phyloP scores from a whole-genome alignment of 2,113 vertebrate species.

The Pheucticus melanocephalus region DNA sequence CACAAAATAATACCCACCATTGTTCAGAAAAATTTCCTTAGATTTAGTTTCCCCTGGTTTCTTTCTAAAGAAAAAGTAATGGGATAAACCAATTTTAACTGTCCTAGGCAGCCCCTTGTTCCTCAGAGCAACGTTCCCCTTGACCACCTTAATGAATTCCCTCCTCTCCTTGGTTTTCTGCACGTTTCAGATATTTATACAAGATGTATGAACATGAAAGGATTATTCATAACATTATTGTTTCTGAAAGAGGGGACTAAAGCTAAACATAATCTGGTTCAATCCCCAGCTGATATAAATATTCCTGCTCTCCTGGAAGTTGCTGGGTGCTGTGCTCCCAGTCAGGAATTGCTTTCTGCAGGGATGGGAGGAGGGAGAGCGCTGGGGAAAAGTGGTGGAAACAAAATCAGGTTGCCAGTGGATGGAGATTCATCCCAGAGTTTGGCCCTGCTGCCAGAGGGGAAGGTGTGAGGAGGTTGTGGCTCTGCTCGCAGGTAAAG shows the following conservation, averaged over 20 bases:
- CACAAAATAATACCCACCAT: neutral
- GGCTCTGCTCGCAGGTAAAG: neutral
- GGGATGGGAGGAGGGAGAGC: neutral
- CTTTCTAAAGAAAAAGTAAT: neutral
- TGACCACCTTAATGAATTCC: slow-evolving; percentile 25
- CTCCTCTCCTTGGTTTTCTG: neutral
- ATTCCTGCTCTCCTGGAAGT: neutral
- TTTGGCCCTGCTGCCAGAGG: neutral
- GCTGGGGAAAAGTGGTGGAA: neutral
- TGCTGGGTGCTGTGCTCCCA: neutral
- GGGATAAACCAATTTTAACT: neutral
- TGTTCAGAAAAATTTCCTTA: neutral
- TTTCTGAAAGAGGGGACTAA: slow-evolving; percentile 26
- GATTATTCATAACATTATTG: slow-evolving; percentile 29
- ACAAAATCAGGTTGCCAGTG: neutral
- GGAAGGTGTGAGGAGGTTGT: neutral
- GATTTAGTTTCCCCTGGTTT: neutral
- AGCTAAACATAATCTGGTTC: slow-evolving; percentile 17
- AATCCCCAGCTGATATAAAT: slow-evolving; percentile 23
- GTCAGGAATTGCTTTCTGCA: neutral
- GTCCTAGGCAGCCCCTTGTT: neutral
- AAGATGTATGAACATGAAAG: slow-evolving; percentile 40
- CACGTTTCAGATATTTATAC: slow-evolving; percentile 26
- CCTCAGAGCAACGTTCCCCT: neutral
- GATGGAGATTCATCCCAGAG: neutral